A percentile compares a stretch with the other conserved stretches of the same genome.
Conservation (phyloP, 2,797 vertebrate genomes). For the Pyrocephalus nanus region DNA sequence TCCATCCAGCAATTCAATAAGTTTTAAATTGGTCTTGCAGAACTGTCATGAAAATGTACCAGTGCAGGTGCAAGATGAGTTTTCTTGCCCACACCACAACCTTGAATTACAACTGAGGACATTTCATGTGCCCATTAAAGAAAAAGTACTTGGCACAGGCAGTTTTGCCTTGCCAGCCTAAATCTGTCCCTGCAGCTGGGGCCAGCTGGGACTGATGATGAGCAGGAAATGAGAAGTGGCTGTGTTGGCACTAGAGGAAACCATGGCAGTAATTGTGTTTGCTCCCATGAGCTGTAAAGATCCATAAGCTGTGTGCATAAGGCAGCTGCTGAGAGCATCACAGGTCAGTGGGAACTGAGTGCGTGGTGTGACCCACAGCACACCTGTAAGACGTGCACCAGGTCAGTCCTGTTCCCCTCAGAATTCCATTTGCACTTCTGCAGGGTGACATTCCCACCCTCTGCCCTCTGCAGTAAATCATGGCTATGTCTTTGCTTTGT, state of each 20-base stretch:
- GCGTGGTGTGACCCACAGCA: fast-evolving
- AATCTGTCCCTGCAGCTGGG: not conserved
- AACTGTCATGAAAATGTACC: not conserved
- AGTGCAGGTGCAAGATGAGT: not conserved
- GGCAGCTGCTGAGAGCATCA: not conserved
- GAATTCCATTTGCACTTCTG: not conserved
- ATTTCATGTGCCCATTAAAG: not conserved
- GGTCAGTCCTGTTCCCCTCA: not conserved
- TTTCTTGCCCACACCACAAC: not conserved
- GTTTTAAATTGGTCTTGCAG: not conserved
- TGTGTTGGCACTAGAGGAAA: not conserved
- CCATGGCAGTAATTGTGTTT: not conserved
- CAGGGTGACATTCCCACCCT: not conserved
- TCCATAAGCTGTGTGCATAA: not conserved
- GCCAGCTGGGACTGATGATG: not conserved
- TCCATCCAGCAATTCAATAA: not conserved
- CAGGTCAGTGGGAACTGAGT: not conserved
- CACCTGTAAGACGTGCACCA: not conserved
- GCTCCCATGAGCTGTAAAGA: not conserved
- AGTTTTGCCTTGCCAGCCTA: not conserved
- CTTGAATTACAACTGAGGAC: not conserved
- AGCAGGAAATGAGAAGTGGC: not conserved
- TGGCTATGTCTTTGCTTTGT: not conserved
- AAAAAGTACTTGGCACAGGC: not conserved
- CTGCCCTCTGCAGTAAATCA: not conserved